phyloP scores from a whole-genome alignment of 2,797 vertebrate species.

The Myotis vivesi region DNA sequence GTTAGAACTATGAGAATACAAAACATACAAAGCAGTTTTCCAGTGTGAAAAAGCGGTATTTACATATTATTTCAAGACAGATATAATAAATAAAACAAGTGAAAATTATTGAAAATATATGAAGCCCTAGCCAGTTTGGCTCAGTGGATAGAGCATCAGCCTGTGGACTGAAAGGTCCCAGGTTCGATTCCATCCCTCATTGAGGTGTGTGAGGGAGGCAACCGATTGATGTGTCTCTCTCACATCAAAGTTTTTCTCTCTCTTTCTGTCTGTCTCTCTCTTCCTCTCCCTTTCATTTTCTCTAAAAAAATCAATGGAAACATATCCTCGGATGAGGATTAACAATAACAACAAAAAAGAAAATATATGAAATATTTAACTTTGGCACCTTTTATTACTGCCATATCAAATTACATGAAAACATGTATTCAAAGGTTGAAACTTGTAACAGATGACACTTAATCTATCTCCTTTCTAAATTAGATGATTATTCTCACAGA shows the following conservation, averaged over 20 bases:
- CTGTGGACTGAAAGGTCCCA: too few species aligned
- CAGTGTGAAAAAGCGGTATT: neutral
- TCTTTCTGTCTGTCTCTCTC: too few species aligned
- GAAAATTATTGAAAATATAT: neutral
- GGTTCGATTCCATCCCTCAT: too few species aligned
- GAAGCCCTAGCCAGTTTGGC: neutral
- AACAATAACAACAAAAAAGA: neutral
- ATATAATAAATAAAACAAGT: constrained; percentile 5
- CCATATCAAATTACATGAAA: neutral
- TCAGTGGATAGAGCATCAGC: too few species aligned
- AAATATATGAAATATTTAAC: neutral
- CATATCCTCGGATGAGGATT: too few species aligned
- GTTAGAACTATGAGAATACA: neutral
- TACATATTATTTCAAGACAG: neutral
- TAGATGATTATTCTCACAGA: neutral
- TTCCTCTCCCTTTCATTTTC: too few species aligned
- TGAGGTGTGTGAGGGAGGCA: too few species aligned
- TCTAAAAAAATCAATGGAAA: too few species aligned
- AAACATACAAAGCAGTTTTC: neutral
- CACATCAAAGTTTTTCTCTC: too few species aligned
- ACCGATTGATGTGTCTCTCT: too few species aligned
- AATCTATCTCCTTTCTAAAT: neutral
- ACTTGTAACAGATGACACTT: neutral
- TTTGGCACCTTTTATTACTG: neutral
- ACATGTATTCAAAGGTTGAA: neutral